Evolutionary conservation across 1,140 invertebrate genomes (phyloP).

Genomic region (Zaprionus kolodkinae): DNA sequence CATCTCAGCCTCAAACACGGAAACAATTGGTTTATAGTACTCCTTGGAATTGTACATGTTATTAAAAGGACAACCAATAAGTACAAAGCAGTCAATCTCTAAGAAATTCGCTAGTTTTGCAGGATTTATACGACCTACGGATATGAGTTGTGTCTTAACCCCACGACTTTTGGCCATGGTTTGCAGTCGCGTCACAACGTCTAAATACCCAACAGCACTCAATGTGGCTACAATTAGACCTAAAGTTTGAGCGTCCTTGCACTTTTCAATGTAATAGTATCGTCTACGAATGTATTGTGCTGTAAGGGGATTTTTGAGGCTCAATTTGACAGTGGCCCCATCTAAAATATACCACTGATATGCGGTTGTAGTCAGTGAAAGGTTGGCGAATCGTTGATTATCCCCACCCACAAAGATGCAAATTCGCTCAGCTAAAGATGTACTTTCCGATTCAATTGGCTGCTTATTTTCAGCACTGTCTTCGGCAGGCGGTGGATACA

Average conservation of each 20-base stretch:
- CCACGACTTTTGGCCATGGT: conserved; percentile 89
- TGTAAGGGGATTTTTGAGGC: conserved; percentile 70
- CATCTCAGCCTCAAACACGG: conserved; percentile 96
- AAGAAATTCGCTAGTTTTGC: conserved; percentile 95
- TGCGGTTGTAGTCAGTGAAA: conserved; percentile 85
- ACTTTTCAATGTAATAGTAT: conserved; percentile 93
- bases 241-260: conserved; percentile 93
- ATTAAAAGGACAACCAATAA: conserved; percentile 95
- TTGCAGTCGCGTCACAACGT: conserved; percentile 91
- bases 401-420: conserved; percentile 85
- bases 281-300: conserved; percentile 89
- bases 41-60: conserved; percentile 93
- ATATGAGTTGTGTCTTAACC: conserved; percentile 95
- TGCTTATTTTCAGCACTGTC: conserved; percentile 21
- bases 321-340: conserved; percentile 42
- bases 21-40: conserved; percentile 95
- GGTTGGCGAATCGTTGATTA: conserved; percentile 86
- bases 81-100: conserved; percentile 94
- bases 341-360: conserved; percentile 77
- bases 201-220: conserved; percentile 91
- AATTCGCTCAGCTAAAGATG: conserved; percentile 64
- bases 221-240: conserved; percentile 96
- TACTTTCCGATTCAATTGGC: not conserved
- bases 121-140: conserved; percentile 95
- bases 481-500: conserved; percentile 57